Percentiles rank a stretch among this genome's conserved stretches.
These are phyloP conservation scores for Xestia ashworthii DNA, from an alignment of 2,888 invertebrate species.

Conservation along the genomic window DNA sequence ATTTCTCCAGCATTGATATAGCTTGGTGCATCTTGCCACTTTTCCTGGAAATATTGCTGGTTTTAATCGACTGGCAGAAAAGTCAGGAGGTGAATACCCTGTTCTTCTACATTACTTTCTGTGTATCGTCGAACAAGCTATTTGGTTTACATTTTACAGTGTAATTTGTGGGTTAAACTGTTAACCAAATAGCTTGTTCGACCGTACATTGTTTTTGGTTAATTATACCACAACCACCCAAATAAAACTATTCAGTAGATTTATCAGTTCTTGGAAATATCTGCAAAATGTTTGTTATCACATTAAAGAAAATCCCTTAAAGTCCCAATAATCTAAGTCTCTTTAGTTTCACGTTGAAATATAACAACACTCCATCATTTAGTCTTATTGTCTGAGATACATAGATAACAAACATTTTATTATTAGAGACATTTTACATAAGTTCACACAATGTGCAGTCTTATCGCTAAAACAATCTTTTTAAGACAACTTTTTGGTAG, in stretches of 20 bases:
- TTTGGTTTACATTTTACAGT: too few species aligned
- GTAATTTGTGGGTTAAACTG: too few species aligned
- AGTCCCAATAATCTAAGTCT: not conserved
- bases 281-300: not conserved
- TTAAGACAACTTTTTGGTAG: not conserved
- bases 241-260: not conserved
- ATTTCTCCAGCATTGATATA: conserved; percentile 92
- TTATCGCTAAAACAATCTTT: not conserved
- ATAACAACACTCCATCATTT: not conserved
- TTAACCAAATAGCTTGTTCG: too few species aligned
- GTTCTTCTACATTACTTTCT: not conserved
- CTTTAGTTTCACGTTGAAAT: not conserved
- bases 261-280: not conserved
- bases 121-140: too few species aligned
- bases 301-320: not conserved
- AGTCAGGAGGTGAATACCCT: not conserved
- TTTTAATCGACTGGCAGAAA: not conserved
- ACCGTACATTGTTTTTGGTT: too few species aligned
- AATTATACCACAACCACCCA: not conserved
- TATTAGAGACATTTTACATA: not conserved
- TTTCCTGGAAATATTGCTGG: conserved; percentile 86
- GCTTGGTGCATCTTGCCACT: conserved; percentile 92
- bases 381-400: too few species aligned
- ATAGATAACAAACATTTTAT: not conserved
- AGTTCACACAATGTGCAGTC: not conserved